Evolutionary conservation across 2,797 vertebrate genomes (phyloP).

Genomic region (Semotilus atromaculatus): DNA sequence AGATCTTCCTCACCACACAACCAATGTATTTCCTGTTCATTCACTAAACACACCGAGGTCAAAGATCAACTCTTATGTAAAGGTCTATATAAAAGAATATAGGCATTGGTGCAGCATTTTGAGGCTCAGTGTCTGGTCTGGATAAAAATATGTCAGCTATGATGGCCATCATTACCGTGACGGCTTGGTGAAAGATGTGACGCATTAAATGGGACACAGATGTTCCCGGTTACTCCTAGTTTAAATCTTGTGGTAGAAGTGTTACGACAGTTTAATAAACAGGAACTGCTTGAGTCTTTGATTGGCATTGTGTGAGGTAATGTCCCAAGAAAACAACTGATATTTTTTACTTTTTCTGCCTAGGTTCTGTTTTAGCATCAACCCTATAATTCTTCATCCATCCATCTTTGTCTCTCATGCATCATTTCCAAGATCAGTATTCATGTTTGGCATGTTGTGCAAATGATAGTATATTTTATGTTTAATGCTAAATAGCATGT

Average conservation of each 20-base stretch:
- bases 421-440: background rate
- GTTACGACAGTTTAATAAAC: conserved; percentile 26
- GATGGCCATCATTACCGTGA: conserved; percentile 46
- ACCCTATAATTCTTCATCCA: background rate
- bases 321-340: conserved; percentile 38
- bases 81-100: conserved; percentile 25
- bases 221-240: conserved; percentile 35
- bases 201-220: conserved; percentile 42
- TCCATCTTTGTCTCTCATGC: conserved; percentile 41
- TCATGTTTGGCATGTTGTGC: background rate
- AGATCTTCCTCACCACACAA: conserved; percentile 7
- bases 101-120: conserved; percentile 38
- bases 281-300: conserved; percentile 14
- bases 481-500: background rate
- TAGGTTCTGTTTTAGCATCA: conserved; percentile 25
- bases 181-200: conserved; percentile 28
- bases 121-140: conserved; percentile 33
- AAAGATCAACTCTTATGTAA: conserved; percentile 10
- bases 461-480: background rate
- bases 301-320: conserved; percentile 39
- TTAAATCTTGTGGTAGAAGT: conserved; percentile 39
- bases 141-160: conserved; percentile 36
- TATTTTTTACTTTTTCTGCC: background rate
- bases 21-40: conserved; percentile 41
- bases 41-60: conserved; percentile 5